Conservation (phyloP, 92 coral and sea anemone genomes). For the Blastomussa wellsi region DNA sequence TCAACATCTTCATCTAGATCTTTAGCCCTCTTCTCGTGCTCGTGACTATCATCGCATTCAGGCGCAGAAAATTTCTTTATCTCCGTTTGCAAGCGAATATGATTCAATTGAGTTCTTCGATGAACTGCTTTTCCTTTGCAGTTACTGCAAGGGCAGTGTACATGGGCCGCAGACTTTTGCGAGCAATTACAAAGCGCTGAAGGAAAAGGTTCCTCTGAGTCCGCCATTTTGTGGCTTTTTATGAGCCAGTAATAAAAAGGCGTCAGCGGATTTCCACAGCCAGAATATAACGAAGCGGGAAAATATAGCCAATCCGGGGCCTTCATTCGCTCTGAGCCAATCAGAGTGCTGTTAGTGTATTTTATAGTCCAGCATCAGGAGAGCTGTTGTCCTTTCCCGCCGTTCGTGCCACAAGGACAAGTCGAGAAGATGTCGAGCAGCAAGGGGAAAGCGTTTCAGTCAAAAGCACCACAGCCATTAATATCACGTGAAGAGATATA, state of each 20-base stretch:
- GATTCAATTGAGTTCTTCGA: slow-evolving; percentile 16
- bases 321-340: slow-evolving; percentile 16
- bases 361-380: not conserved
- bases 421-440: not conserved
- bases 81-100: slow-evolving; percentile 24
- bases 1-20: not conserved
- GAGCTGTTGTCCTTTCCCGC: not conserved
- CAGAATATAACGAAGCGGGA: slow-evolving; percentile 34
- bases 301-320: slow-evolving; percentile 34
- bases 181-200: slow-evolving; percentile 22
- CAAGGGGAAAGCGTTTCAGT: not conserved
- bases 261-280: slow-evolving; percentile 8
- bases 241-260: too few relatives aligned
- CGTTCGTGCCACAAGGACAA: not conserved
- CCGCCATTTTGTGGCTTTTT: slow-evolving; percentile 8
- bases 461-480: not conserved
- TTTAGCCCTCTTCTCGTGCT: not conserved
- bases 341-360: slow-evolving; percentile 6
- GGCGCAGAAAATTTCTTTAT: slow-evolving; percentile 5
- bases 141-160: slow-evolving; percentile 26
- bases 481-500: not conserved
- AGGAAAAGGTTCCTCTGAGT: not conserved
- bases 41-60: not conserved
- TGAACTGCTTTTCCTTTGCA: slow-evolving; percentile 30
- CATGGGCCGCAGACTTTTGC: slow-evolving; percentile 25